Evolutionary conservation across 64 coral and sea anemone species (phyloP).

Genomic region (Actinia equina): DNA sequence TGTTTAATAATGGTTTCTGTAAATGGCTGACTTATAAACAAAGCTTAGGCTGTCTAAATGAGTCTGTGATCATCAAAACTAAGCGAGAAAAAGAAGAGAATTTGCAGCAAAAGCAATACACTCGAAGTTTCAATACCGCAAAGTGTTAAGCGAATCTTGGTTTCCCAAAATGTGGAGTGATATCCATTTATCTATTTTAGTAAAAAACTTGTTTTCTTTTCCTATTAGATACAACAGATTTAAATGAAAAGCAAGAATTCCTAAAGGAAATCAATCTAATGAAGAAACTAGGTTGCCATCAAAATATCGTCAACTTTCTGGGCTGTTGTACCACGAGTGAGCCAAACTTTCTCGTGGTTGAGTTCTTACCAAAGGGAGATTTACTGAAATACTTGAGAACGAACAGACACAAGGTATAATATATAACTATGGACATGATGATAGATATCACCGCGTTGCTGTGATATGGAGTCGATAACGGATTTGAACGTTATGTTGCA

Average conservation of each 20-base stretch:
- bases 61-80: too few relatives aligned
- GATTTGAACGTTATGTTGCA: neutral
- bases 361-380: slow-evolving; percentile 33
- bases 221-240: neutral
- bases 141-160: too few relatives aligned
- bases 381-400: slow-evolving; percentile 22
- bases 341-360: slow-evolving; percentile 29
- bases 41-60: too few relatives aligned
- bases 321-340: slow-evolving; percentile 16
- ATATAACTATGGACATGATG: neutral
- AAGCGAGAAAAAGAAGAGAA: too few relatives aligned
- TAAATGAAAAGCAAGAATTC: slow-evolving; percentile 9
- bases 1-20: too few relatives aligned
- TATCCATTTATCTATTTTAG: too few relatives aligned
- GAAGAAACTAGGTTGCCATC: slow-evolving; percentile 25
- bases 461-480: neutral
- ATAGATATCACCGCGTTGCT: neutral
- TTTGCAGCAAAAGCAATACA: too few relatives aligned
- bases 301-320: slow-evolving; percentile 37
- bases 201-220: too few relatives aligned
- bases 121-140: too few relatives aligned
- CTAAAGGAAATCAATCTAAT: slow-evolving; percentile 31
- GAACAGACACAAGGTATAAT: slow-evolving; percentile 15
- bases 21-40: too few relatives aligned
- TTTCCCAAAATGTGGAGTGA: too few relatives aligned